Percentiles rank a stretch among this genome's conserved stretches.
Evolutionary conservation across 2,797 vertebrate species (phyloP).

Genomic region (Galago senegalensis): DNA sequence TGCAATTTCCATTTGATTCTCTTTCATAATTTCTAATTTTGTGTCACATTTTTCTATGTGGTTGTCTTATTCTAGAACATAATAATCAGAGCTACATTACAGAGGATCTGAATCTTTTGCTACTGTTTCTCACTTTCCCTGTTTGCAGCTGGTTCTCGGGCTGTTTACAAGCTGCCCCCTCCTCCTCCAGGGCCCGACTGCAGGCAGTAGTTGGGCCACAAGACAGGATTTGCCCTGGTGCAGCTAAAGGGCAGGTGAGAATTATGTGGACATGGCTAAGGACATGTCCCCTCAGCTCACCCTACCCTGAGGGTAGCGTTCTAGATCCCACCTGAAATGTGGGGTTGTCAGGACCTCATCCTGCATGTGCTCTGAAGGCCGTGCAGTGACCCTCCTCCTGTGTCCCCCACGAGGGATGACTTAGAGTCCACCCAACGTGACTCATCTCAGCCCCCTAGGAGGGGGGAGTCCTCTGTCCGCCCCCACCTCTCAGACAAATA

Average conservation of each 20-base stretch:
- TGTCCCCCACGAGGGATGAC: too few relatives aligned
- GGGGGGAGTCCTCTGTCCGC: background rate
- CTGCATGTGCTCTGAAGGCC: fast-evolving
- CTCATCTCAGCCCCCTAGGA: too few relatives aligned
- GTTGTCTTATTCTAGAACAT: background rate
- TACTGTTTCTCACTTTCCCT: fast-evolving
- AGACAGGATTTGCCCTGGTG: background rate
- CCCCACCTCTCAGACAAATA: background rate
- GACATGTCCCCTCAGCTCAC: background rate
- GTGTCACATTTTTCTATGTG: background rate
- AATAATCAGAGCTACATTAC: background rate
- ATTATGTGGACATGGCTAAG: background rate
- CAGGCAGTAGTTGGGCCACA: too few relatives aligned
- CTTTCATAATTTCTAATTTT: background rate
- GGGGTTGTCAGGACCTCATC: background rate
- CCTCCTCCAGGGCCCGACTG: too few relatives aligned
- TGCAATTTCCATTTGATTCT: background rate
- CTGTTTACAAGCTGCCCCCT: fast-evolving
- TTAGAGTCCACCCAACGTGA: too few relatives aligned
- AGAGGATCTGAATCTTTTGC: fast-evolving
- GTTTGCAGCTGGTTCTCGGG: too few relatives aligned
- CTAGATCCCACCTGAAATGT: too few relatives aligned
- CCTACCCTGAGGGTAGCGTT: fast-evolving
- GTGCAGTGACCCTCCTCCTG: too few relatives aligned
- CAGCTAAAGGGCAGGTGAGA: too few relatives aligned